Evolutionary conservation across 2,888 invertebrate species (phyloP).

Genomic region (Tuta absoluta): DNA sequence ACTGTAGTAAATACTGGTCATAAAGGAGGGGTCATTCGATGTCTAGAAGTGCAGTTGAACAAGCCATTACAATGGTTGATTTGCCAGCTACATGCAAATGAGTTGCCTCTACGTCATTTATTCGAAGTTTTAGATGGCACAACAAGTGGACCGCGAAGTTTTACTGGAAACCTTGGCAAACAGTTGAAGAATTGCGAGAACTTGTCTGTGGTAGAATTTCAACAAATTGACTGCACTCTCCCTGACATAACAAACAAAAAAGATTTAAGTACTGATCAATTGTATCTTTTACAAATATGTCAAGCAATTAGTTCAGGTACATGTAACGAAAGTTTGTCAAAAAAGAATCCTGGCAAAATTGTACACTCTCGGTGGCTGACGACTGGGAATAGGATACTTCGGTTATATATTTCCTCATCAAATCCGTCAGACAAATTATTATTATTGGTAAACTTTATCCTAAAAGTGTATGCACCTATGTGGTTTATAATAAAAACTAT

Average conservation of each 20-base stretch:
- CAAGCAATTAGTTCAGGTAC: conserved; percentile 27
- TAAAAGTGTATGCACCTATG: conserved; percentile 33
- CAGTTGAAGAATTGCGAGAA: too few relatives aligned
- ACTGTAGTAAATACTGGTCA: conserved; percentile 35
- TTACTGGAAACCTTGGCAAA: conserved; percentile 39
- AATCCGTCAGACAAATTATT: conserved; percentile 19
- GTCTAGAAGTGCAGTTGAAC: conserved; percentile 34
- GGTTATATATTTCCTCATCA: conserved; percentile 29
- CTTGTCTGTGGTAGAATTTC: too few relatives aligned
- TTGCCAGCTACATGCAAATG: conserved; percentile 40
- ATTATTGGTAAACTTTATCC: conserved; percentile 22
- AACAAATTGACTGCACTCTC: too few relatives aligned
- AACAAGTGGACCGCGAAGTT: conserved; percentile 40
- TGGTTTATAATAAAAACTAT: conserved; percentile 33
- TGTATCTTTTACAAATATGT: conserved; percentile 28
- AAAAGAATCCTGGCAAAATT: conserved; percentile 35
- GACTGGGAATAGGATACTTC: conserved; percentile 34
- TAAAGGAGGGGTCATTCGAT: conserved; percentile 37
- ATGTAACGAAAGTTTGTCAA: conserved; percentile 30
- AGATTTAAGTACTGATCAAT: too few relatives aligned
- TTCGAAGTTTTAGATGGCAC: conserved; percentile 36
- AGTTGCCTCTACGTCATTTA: conserved; percentile 40
- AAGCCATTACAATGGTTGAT: conserved; percentile 40
- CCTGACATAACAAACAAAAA: too few relatives aligned
- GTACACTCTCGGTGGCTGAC: conserved; percentile 38